Evolutionary conservation across 2,113 vertebrate genomes (phyloP), one percentile per base, ranked within the genome.

Genomic region (Gopherus flavomarginatus): DNA sequence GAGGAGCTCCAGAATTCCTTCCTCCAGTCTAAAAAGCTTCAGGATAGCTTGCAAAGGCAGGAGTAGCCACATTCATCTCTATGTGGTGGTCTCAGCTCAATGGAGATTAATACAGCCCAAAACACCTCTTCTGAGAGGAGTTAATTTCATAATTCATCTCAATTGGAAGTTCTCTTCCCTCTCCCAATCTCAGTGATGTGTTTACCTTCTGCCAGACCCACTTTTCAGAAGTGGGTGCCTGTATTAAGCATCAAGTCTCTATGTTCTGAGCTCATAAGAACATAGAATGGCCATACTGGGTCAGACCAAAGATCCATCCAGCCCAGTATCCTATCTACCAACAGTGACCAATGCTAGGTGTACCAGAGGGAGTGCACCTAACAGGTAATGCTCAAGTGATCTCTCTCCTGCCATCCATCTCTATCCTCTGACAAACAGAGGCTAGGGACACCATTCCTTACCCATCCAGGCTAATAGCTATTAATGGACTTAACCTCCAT

Each of bases 151-250:
- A 88, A 50, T 54, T 65, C 3, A 35, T 65, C 62, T 65, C 62
- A 65, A n/a, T 65, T 8, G 14, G 31, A 35, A 35, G 62, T 65
- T 65, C 31, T 65, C 62, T 65, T 17, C 62, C 62, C 38, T 52
- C 8, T 38, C n/a, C 31, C 57, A 86, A 79, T 53, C 90, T 24
- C 79, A 84, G 2, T 38, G 14, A 5, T 22, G 49, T 0, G 0
- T 29, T 11, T 80, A 53, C 50, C 26, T 16, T 52, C 52, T 72
- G 81, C 13, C 77, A 8, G 17, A 19, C 5, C 53, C 21, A 44
- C 82, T 78, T 14, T 16, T 82, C 11, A 87, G 35, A 8, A 87
- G 16, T n/a, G 42, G 16, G 27, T 52, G 62, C 47, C 89, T 50
- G 1, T 56, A 27, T 13, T 57, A 80, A 53, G 56, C 11, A 19